Conservation (phyloP, 2,113 vertebrate genomes). For the Neogobius melanostomus region DNA sequence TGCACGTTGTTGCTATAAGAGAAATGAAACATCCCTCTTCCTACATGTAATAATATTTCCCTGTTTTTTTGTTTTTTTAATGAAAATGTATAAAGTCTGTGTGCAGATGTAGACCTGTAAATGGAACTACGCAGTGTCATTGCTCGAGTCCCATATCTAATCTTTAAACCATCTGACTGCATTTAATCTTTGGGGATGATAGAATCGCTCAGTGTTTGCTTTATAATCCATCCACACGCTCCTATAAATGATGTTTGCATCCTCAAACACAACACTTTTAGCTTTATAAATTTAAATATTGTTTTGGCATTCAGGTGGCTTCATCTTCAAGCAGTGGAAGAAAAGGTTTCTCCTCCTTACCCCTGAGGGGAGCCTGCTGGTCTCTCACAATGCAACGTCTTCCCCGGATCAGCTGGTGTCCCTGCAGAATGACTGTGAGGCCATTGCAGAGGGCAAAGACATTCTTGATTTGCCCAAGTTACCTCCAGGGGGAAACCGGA, state of each 20-base stretch:
- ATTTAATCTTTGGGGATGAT: conserved; percentile 61
- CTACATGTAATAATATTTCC: not conserved
- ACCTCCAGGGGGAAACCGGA: conserved; percentile 69
- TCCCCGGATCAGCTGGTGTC: conserved; percentile 73
- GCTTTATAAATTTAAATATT: not conserved
- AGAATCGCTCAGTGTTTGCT: conserved; percentile 39
- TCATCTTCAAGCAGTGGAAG: conserved; percentile 85
- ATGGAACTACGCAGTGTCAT: conserved; percentile 22
- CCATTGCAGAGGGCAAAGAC: conserved; percentile 78
- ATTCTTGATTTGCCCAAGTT: conserved; percentile 78
- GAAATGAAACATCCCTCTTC: too few relatives aligned
- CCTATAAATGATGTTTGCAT: conserved; percentile 13
- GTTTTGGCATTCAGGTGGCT: conserved; percentile 68
- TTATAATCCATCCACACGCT: conserved; percentile 54
- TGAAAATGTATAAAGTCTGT: not conserved
- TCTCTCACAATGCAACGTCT: conserved; percentile 73
- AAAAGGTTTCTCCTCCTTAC: conserved; percentile 77
- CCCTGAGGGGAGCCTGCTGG: conserved; percentile 72
- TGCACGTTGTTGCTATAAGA: too few relatives aligned
- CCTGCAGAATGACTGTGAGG: conserved; percentile 71
- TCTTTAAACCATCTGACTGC: conserved; percentile 61
- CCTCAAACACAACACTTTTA: conserved; percentile 4
- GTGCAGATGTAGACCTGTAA: conserved; percentile 36
- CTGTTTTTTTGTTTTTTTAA: not conserved
- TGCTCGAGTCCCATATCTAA: conserved; percentile 40